Conservation (phyloP, 2,888 invertebrate genomes). For the Mythimna ferrago region DNA sequence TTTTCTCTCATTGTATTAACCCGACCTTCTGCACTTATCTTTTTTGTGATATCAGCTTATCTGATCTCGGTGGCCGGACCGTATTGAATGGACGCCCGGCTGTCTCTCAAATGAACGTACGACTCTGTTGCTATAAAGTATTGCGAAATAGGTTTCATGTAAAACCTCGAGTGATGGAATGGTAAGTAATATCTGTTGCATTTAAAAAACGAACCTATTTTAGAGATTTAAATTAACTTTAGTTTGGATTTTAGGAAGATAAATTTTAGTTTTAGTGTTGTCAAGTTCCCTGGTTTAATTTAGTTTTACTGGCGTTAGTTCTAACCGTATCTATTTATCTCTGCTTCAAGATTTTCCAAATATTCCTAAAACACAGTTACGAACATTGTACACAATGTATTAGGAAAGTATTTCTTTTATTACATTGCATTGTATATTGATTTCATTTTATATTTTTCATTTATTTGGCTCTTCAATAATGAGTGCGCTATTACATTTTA, state of each 20-base stretch:
- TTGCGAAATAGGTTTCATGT: slow-evolving; percentile 57
- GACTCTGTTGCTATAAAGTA: slow-evolving; percentile 54
- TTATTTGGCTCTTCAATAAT: too few species aligned
- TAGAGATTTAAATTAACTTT: not conserved
- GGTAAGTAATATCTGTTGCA: slow-evolving; percentile 23
- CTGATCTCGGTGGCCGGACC: slow-evolving; percentile 67
- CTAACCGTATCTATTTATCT: not conserved
- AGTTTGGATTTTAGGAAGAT: not conserved
- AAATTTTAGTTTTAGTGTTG: not conserved
- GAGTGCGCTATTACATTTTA: too few species aligned
- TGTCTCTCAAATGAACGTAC: slow-evolving; percentile 67
- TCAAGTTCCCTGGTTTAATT: too few species aligned
- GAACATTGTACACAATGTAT: not conserved
- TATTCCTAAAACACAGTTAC: not conserved
- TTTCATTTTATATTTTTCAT: too few species aligned
- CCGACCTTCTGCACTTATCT: slow-evolving; percentile 3
- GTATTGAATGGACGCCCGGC: slow-evolving; percentile 69
- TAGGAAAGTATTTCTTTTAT: not conserved
- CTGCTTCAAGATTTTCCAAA: not conserved
- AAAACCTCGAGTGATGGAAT: slow-evolving; percentile 41
- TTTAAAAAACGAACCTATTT: slow-evolving; percentile 10
- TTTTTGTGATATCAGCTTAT: slow-evolving; percentile 55
- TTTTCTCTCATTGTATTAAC: not conserved
- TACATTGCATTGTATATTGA: not conserved
- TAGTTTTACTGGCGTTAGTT: too few species aligned